These are phyloP conservation scores for Clostera curtula DNA, from an alignment of 2,888 invertebrate genomes.

Conservation along the genomic window DNA sequence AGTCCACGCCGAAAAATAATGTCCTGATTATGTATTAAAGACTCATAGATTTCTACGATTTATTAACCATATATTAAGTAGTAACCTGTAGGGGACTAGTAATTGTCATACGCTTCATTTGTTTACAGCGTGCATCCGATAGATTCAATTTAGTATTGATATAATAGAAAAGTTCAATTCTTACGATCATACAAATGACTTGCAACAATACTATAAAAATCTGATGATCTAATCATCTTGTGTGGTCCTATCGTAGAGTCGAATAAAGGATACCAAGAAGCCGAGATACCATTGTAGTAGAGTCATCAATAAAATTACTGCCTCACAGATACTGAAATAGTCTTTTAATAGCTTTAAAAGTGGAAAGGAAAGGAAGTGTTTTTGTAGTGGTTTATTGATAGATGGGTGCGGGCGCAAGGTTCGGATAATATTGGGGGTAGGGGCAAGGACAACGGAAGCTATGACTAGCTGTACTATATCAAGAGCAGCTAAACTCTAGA, in stretches of 20 bases:
- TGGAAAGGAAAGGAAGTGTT: constrained; percentile 31
- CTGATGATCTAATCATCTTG: too few species aligned
- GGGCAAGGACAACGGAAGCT: constrained; percentile 14
- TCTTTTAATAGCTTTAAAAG: constrained; percentile 29
- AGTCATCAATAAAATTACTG: constrained; percentile 11
- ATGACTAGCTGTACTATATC: constrained; percentile 16
- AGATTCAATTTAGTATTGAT: too few species aligned
- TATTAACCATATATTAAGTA: too few species aligned
- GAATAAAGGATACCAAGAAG: background rate
- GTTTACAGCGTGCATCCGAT: too few species aligned
- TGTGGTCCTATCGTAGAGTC: background rate
- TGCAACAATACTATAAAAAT: too few species aligned
- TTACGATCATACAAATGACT: too few species aligned
- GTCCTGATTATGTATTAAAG: too few species aligned
- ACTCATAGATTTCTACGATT: too few species aligned
- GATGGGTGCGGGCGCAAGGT: constrained; percentile 26
- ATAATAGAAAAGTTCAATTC: too few species aligned
- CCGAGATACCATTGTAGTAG: background rate
- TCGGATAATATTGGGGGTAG: constrained; percentile 39
- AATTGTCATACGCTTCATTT: too few species aligned
- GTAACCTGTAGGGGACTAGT: too few species aligned
- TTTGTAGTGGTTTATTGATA: constrained; percentile 30
- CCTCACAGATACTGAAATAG: constrained; percentile 15
- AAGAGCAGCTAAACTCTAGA: constrained; percentile 3
- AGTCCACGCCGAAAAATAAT: too few species aligned